These are phyloP conservation scores for Formica exsecta DNA, from an alignment of 1,140 invertebrate species.

Conservation along the genomic window DNA sequence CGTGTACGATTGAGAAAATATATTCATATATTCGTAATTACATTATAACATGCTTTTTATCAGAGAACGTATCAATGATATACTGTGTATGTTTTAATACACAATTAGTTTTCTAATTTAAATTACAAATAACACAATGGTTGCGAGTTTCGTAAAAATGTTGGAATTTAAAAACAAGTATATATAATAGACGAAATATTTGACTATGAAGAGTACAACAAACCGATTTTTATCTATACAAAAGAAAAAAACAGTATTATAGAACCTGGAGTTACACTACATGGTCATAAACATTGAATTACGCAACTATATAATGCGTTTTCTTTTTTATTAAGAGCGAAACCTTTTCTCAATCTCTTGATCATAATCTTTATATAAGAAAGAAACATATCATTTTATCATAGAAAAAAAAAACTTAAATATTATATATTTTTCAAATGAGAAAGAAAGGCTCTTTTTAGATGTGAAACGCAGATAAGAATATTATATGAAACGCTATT, in stretches of 20 bases:
- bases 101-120: constrained; percentile 3
- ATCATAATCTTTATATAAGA: constrained; percentile 2
- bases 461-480: constrained; percentile 18
- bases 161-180: not conserved
- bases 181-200: constrained; percentile 12
- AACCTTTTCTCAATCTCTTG: not conserved
- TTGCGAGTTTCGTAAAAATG: not conserved
- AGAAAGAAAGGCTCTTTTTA: not conserved
- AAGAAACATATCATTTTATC: not conserved
- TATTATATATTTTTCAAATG: not conserved
- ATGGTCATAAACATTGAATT: not conserved
- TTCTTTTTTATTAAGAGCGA: not conserved
- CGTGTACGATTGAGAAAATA: not conserved
- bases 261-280: not conserved
- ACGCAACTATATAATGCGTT: not conserved
- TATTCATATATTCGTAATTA: not conserved
- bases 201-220: not conserved
- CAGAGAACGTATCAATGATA: not conserved
- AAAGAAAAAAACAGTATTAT: constrained; percentile 2
- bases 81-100: not conserved
- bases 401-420: not conserved
- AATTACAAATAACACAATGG: not conserved
- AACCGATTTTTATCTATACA: not conserved
- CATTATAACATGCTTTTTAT: not conserved
- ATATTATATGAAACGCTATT: constrained; percentile 30